These are phyloP conservation scores for Naja naja DNA, from an alignment of 2,113 vertebrate genomes.

Conservation along the genomic window DNA sequence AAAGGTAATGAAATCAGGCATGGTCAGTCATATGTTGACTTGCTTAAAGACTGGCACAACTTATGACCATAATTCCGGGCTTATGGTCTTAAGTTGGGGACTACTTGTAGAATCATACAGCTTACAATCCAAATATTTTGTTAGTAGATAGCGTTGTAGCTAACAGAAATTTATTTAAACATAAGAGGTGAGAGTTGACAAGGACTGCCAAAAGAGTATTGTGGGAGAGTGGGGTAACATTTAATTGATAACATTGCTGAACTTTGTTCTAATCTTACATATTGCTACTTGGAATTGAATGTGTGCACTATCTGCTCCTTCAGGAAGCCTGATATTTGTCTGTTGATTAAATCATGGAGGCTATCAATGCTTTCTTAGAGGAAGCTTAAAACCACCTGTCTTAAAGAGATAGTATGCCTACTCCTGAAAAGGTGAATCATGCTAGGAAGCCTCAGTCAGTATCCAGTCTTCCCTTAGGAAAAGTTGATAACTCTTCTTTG, in stretches of 20 bases:
- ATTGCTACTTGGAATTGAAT: not conserved
- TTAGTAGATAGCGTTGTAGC: not conserved
- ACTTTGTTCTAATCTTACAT: not conserved
- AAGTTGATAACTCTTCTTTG: not conserved
- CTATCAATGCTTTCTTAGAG: not conserved
- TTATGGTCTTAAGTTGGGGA: not conserved
- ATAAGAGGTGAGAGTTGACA: not conserved
- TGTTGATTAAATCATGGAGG: not conserved
- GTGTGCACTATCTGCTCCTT: not conserved
- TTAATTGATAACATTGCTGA: not conserved
- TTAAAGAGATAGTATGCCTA: not conserved
- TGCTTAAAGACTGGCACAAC: not conserved
- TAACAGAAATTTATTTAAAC: not conserved
- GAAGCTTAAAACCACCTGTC: not conserved
- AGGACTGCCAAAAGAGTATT: not conserved
- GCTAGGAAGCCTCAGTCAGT: not conserved
- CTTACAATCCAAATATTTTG: not conserved
- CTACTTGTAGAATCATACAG: not conserved
- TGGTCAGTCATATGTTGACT: not conserved
- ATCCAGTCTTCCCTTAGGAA: not conserved
- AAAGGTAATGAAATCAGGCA: not conserved
- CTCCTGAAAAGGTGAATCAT: not conserved
- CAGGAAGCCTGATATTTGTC: not conserved
- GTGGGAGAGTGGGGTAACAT: not conserved
- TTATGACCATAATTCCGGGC: not conserved